phyloP scores from a whole-genome alignment of 1,140 invertebrate species.

The Wasmannia auropunctata region DNA sequence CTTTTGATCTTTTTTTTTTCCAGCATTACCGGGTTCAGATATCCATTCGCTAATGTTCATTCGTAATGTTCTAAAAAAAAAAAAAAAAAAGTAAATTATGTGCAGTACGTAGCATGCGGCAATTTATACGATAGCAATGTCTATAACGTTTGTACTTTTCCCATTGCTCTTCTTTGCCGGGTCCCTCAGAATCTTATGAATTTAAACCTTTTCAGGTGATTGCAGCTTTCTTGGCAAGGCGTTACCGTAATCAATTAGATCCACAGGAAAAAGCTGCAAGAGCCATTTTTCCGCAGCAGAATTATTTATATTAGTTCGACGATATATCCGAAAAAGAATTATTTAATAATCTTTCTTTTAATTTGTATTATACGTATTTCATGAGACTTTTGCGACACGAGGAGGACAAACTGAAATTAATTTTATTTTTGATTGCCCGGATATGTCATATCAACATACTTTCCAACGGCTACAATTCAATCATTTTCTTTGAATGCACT shows the following conservation, averaged over 20 bases:
- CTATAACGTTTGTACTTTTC: conserved; percentile 6
- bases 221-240: conserved; percentile 90
- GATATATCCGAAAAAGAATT: conserved; percentile 16
- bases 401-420: not conserved
- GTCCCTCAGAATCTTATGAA: conserved; percentile 1
- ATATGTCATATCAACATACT: not conserved
- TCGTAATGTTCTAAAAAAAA: conserved; percentile 6
- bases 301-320: conserved; percentile 84
- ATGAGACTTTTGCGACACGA: not conserved
- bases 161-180: not conserved
- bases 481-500: conserved; percentile 12
- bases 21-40: conserved; percentile 7
- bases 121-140: not conserved
- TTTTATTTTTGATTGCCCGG: conserved; percentile 34
- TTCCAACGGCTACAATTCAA: not conserved
- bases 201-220: conserved; percentile 87
- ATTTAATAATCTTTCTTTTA: conserved; percentile 50
- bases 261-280: conserved; percentile 89
- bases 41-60: conserved; percentile 11
- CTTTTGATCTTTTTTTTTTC: conserved; percentile 46
- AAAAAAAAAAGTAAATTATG: conserved; percentile 15
- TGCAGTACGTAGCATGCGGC: not conserved
- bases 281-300: conserved; percentile 89
- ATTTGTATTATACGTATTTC: conserved; percentile 2
- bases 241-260: conserved; percentile 91